Conservation (phyloP, 2,113 vertebrate species). For the Larimichthys crocea region DNA sequence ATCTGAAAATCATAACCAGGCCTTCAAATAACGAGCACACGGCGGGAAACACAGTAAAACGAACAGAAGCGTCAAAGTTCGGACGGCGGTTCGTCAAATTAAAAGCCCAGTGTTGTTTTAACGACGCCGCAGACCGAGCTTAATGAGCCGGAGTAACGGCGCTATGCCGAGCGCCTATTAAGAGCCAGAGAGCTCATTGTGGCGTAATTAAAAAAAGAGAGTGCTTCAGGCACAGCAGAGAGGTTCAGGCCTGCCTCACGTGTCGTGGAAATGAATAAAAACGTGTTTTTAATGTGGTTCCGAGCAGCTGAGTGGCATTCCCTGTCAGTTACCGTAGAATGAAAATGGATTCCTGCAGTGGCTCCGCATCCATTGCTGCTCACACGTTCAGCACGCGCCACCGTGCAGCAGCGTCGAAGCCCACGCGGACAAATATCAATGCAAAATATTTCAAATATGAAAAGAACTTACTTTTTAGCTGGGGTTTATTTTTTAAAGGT, state of each 20-base stretch:
- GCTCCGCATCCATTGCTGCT: constrained; percentile 48
- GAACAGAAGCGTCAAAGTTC: background rate
- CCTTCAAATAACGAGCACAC: background rate
- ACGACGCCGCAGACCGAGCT: background rate
- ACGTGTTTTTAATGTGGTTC: fast-evolving
- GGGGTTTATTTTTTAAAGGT: background rate
- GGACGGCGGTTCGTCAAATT: background rate
- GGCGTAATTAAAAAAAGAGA: no score
- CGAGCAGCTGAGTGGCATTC: background rate
- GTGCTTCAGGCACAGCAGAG: background rate
- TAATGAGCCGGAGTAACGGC: background rate
- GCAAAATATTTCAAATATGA: no score
- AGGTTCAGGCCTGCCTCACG: background rate
- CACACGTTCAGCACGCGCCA: constrained; percentile 2
- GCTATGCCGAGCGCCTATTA: background rate
- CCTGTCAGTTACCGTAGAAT: background rate
- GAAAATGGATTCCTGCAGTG: constrained; percentile 1
- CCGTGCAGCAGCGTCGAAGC: background rate
- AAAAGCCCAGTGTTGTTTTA: background rate
- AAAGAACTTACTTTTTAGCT: constrained; percentile 8
- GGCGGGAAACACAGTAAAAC: background rate
- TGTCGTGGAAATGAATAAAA: no score
- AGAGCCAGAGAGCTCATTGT: background rate
- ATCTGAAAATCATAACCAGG: background rate
- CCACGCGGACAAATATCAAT: fast-evolving